phyloP scores from a whole-genome alignment of 2,797 vertebrate genomes.

The Naso thynnoides region DNA sequence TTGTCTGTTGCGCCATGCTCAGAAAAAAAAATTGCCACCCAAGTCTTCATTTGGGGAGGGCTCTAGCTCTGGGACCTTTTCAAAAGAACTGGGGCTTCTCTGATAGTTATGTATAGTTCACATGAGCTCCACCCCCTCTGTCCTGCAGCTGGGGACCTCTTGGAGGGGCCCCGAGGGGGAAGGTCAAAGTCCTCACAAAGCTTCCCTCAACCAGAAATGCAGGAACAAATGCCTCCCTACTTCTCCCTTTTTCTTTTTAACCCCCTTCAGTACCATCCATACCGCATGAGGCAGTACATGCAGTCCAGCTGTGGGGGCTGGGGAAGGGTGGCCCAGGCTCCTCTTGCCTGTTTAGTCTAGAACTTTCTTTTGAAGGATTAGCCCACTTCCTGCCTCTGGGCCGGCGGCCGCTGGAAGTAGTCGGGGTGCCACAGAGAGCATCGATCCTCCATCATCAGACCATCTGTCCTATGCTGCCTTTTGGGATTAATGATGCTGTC shows the following conservation, averaged over 20 bases:
- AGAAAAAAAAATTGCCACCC: slow-evolving; percentile 22
- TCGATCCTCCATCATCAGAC: slow-evolving; percentile 79
- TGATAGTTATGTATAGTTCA: slow-evolving; percentile 67
- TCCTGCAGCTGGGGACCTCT: slow-evolving; percentile 76
- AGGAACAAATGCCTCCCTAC: slow-evolving; percentile 61
- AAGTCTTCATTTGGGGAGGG: slow-evolving; percentile 27
- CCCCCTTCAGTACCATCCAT: slow-evolving; percentile 50
- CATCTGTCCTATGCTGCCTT: slow-evolving; percentile 82
- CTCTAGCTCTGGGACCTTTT: slow-evolving; percentile 55
- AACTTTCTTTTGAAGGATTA: slow-evolving; percentile 80
- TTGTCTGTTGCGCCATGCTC: slow-evolving; percentile 19
- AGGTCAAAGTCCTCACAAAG: slow-evolving; percentile 75
- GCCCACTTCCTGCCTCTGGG: slow-evolving; percentile 73
- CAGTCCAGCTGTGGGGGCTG: slow-evolving; percentile 33
- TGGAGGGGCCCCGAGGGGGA: slow-evolving; percentile 73
- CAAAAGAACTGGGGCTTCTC: slow-evolving; percentile 67
- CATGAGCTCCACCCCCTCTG: slow-evolving; percentile 50
- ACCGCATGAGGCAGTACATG: slow-evolving; percentile 46
- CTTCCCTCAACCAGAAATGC: slow-evolving; percentile 66
- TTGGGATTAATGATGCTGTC: slow-evolving; percentile 81
- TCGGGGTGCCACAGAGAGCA: slow-evolving; percentile 56
- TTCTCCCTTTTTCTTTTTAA: slow-evolving; percentile 45
- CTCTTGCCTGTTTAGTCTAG: slow-evolving; percentile 74
- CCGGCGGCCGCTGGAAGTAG: slow-evolving; percentile 49
- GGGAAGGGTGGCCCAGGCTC: slow-evolving; percentile 35